Base-by-base conservation (phyloP, 2,797 vertebrate genomes). In the Gallinago solitaria region DNA sequence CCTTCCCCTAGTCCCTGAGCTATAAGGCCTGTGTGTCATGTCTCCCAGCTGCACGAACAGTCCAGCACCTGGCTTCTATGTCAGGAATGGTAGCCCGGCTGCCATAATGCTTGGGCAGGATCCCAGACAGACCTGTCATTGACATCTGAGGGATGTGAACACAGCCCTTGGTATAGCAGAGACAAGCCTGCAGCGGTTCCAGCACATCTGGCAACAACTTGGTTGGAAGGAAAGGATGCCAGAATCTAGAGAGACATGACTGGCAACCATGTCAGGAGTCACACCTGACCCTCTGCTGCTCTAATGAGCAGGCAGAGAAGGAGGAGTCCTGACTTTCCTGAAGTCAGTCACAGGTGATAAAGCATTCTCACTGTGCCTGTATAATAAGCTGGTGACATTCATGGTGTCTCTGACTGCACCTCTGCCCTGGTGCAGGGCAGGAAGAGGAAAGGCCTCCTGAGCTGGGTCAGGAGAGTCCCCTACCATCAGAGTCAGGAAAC, bases 181-280 rank as follows among this genome's bases (percentile, higher is more conserved):
- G 32, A 25, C 1, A 0, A 27, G 28, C 21, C 54, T 33, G n/a
- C 21, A 59, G 32, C 24, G 70, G 47, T 8, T 23, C 12, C 23
- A 43, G 32, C n/a, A 74, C 53, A 24, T 11, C 21, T 39, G 30
- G 23, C 30, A 60, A 16, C 11, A n/a, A 35, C 3, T 1, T 6
- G 18, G n/a, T 47, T 57, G 47, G 19, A 56, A 39, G 25, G 11
- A 50, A 61, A 63, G 33, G 23, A n/a, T 18, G 20, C 21, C 33
- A 10, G 37, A 13, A 12, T 7, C 25, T 48, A 47, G 37, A 67
- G 4, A 43, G 19, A n/a, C 13, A 35, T 35, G 39, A 20, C 25
- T 51, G 39, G 30, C 6, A 41, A 39, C 43, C 0, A 0, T 51
- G 1, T 5, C 23, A 6, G 43, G 12, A 81, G 48, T 45, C 30